Evolutionary conservation across 2,113 vertebrate genomes (phyloP), one percentile per base, ranked within the genome.

Genomic region (Thryonomys swinderianus): DNA sequence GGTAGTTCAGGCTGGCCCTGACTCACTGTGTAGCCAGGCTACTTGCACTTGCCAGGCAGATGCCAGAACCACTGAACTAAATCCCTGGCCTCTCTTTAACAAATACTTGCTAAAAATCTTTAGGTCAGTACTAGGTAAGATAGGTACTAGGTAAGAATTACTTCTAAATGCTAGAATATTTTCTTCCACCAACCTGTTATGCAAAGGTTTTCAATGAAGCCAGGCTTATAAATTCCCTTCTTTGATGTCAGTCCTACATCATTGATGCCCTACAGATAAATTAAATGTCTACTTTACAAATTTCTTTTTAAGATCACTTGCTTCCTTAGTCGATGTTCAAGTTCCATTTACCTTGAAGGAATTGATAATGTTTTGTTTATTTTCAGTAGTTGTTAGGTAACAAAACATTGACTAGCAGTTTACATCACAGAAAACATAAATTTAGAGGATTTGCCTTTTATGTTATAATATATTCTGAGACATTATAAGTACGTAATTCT

Each of bases 251-350:
- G 1, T 18, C 37, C 64, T 76, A 23, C 1, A 30, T 40, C 57
- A 71, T 11, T 78, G 40, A 71, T 45, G 11, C 85, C 7, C 79
- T 85, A 62, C 42, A 78, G 80, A 67, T 10, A 83, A 88, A 81
- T 79, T 64, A 73, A 17, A 66, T 59, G n/a, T 48, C 7, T 88
- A 25, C 81, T 88, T 91, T 76, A 66, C 10, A 78, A 14, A 34
- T 88, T 91, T 87, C 51, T 83, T 91, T 92, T 21, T 82, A 78
- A 94, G 80, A 94, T 25, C 66, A 64, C 20, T 85, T 82, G 88
- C 53, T 85, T 91, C 88, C 25, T 91, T 51, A 69, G 59, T 91
- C n/a, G n/a, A 34, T 90, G 57, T 81, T 85, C 59, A 84, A 85
- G 76, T 87, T 42, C 51, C 66, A 76, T 85, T 94, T 94, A 85